Percentiles rank a stretch among this genome's conserved stretches.
These are phyloP conservation scores for Nomada ferruginata DNA, from an alignment of 2,888 invertebrate species.

Conservation along the genomic window DNA sequence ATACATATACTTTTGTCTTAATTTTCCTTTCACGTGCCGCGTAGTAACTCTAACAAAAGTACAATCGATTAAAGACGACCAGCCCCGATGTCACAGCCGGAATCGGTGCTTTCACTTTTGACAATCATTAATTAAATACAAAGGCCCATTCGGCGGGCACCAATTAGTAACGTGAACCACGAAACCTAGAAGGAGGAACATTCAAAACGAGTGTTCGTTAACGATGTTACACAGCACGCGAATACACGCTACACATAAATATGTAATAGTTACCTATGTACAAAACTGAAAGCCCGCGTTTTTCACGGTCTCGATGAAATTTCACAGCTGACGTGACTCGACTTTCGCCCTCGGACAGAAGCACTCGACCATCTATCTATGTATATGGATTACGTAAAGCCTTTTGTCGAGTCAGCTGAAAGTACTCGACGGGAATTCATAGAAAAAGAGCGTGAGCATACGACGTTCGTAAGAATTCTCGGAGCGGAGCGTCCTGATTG, in stretches of 20 bases:
- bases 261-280: not conserved
- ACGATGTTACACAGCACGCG: conserved; percentile 4
- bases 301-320: conserved; percentile 8
- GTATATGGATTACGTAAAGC: not conserved
- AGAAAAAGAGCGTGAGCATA: conserved; percentile 1
- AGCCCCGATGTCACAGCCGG: not conserved
- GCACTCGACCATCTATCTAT: not conserved
- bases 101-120: conserved; percentile 3
- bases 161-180: not conserved
- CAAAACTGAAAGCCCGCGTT: conserved; percentile 23
- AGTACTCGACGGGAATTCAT: conserved; percentile 34
- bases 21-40: no score
- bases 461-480: conserved; percentile 25
- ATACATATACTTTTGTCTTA: no score
- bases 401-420: not conserved
- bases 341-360: conserved; percentile 35
- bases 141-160: not conserved
- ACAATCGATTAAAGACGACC: not conserved
- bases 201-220: conserved; percentile 15
- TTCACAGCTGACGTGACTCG: conserved; percentile 36
- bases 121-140: not conserved
- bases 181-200: conserved; percentile 10
- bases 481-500: conserved; percentile 16
- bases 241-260: not conserved
- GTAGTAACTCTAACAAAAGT: no score